These are phyloP conservation scores for Mactra quadrangularis DNA, from an alignment of 1,140 invertebrate genomes.

Conservation along the genomic window DNA sequence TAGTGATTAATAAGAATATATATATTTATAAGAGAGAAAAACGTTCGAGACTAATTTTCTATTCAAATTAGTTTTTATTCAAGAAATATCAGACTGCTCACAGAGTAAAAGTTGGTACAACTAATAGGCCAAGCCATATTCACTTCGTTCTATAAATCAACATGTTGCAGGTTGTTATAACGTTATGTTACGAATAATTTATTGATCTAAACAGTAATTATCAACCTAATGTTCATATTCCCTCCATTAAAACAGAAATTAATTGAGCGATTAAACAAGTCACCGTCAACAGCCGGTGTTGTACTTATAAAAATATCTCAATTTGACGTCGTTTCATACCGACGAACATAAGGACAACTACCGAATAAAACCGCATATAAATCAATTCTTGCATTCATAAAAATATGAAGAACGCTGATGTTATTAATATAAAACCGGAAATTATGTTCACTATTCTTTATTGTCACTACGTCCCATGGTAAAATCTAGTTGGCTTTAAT, in stretches of 20 bases:
- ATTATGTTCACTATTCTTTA: conserved; percentile 54
- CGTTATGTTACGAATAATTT: too few relatives aligned
- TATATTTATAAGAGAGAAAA: too few relatives aligned
- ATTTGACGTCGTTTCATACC: conserved; percentile 49
- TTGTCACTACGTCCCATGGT: conserved; percentile 15
- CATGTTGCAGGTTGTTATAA: too few relatives aligned
- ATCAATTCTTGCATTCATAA: conserved; percentile 55
- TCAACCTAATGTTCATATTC: too few relatives aligned
- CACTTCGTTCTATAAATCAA: too few relatives aligned
- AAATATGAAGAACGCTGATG: conserved; percentile 26
- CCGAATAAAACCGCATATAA: conserved; percentile 54
- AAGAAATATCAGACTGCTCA: too few relatives aligned
- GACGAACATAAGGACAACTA: conserved; percentile 42
- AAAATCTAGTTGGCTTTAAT: conserved; percentile 33
- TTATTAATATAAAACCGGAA: conserved; percentile 50
- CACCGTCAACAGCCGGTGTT: conserved; percentile 30
- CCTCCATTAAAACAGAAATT: background rate
- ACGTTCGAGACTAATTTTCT: too few relatives aligned
- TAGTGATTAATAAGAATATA: too few relatives aligned
- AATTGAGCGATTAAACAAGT: conserved; percentile 48
- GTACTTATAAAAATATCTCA: conserved; percentile 43
- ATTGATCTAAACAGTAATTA: too few relatives aligned
- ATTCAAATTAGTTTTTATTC: too few relatives aligned
- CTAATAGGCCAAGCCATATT: too few relatives aligned
- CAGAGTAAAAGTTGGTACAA: too few relatives aligned